Evolutionary conservation across 2,797 vertebrate species (phyloP), one percentile per base, ranked within the genome.

Genomic region (Selene dorsalis): DNA sequence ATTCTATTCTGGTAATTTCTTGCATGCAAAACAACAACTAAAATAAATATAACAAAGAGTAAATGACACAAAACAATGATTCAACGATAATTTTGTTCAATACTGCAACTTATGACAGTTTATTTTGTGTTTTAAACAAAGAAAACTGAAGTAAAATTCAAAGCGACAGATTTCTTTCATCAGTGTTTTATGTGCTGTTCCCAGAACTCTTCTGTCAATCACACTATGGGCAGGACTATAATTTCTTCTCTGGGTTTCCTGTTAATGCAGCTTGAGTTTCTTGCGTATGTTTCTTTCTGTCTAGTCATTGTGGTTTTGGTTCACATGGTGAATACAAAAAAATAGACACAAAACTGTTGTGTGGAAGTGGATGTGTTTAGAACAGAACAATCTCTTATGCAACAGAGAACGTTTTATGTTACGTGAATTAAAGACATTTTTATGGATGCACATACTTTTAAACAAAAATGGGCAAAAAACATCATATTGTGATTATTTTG

Each of bases 211-310:
- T 28, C 52, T 28, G 24, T 55, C 24, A 55, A 17, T 26, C 52
- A 26, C 14, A 16, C 52, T 16, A 7, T 8, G 6, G 22, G 48
- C 43, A 48, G 24, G 47, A 68, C 39, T 28, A 47, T 43, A 1
- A 62, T 30, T 57, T 62, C 22, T 20, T 68, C 48, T 32, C n/a
- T 65, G 8, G 47, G 28, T 35, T 59, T 60, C 24, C 50, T 38
- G 62, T 22, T 28, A 38, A 62, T 20, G 41, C 18, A 22, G 22
- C 14, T 53, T 14, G 4, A 55, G 52, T 28, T 55, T 55, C 52
- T 28, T 55, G 12, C 11, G 22, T 22, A 17, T 22, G 9, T 52
- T 52, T 13, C 24, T 26, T 53, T 53, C 12, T 26, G 52, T 53
- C 52, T 53, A 16, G 52, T 53, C 35, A 22, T 11, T 58, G 17